Evolutionary conservation across 2,797 vertebrate genomes (phyloP).

Genomic region (Gambusia yucatana): DNA sequence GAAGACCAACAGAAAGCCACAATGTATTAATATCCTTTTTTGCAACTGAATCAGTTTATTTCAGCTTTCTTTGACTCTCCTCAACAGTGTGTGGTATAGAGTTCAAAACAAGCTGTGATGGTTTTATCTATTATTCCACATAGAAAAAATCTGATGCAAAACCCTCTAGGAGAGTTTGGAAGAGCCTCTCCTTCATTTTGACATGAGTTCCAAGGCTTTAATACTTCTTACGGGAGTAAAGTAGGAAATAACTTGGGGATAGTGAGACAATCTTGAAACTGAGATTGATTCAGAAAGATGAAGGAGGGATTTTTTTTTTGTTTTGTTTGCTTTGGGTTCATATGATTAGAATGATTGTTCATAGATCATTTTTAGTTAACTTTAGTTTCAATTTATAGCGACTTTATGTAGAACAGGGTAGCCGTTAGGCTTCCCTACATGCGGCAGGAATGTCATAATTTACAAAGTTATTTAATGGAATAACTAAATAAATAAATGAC

Average conservation of each 20-base stretch:
- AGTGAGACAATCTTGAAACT: background rate
- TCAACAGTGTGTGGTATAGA: conserved; percentile 13
- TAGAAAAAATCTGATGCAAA: conserved; percentile 25
- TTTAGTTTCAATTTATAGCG: conserved; percentile 14
- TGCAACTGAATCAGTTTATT: conserved; percentile 53
- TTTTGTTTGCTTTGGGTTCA: conserved; percentile 12
- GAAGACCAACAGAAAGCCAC: conserved; percentile 47
- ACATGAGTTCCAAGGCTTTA: conserved; percentile 46
- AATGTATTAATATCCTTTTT: conserved; percentile 66
- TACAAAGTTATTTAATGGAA: background rate
- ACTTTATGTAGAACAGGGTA: conserved; percentile 5
- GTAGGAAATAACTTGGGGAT: background rate
- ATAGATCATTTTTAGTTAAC: conserved; percentile 33
- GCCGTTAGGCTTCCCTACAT: conserved; percentile 21
- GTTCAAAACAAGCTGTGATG: conserved; percentile 38
- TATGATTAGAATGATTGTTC: conserved; percentile 14
- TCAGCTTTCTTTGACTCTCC: conserved; percentile 29
- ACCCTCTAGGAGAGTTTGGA: conserved; percentile 23
- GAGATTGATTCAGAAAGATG: conserved; percentile 15
- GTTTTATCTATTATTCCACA: conserved; percentile 38
- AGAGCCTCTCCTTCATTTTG: conserved; percentile 36
- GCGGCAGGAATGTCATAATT: background rate
- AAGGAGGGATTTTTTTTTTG: conserved; percentile 3
- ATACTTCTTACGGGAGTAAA: conserved; percentile 30
- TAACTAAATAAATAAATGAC: background rate